Base-by-base conservation (phyloP, 1,140 invertebrate species). In the Carcinoscorpius rotundicauda region DNA sequence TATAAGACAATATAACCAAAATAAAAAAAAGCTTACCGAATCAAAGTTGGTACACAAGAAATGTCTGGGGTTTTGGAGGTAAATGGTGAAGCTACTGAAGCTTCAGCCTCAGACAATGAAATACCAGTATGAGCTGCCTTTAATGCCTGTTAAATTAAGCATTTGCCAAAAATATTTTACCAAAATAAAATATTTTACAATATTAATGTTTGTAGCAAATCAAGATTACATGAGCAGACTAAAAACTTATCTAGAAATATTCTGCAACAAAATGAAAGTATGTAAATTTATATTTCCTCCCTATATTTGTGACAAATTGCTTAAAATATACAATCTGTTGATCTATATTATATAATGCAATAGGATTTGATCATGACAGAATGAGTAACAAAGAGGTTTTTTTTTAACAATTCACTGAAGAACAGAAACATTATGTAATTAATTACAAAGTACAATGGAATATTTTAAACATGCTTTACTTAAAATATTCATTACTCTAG, bases 81-180 rank as follows among this genome's bases (percentile, higher is more conserved):
- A 75, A 99, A 98, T 4, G 95, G 95, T 56, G 93, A 92, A 0
- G 96, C 96, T 6, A 98, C 94, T 69, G 87, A 86, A 0, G 93
- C 92, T 81, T 98, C 96, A 0, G 91, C 86, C 76, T 97, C 92
- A 0, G 93, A 97, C 10, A 99, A 80, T 0, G 93, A 97, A 68
- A 99, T 89, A 11, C 95, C 95, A 5, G 91, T 88, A 76, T 98
- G 91, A 0, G 95, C 94, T 5, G 91, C 88, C 76, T 91, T 89
- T 6, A 96, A 78, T 2, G 92, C 48, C 50, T 60, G 29, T 29
- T 29, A 29, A 29, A 29, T 29, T 29, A 29, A 29, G 29, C 29
- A 29, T 29, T 29, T 29, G 2, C 29, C 29, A 29, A 29, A 29
- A 29, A 29, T 29, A 29, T 29, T 29, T 1, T 29, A 29, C 29